These are phyloP conservation scores for Cinclus mexicanus DNA, from an alignment of 2,113 vertebrate genomes.

Conservation along the genomic window DNA sequence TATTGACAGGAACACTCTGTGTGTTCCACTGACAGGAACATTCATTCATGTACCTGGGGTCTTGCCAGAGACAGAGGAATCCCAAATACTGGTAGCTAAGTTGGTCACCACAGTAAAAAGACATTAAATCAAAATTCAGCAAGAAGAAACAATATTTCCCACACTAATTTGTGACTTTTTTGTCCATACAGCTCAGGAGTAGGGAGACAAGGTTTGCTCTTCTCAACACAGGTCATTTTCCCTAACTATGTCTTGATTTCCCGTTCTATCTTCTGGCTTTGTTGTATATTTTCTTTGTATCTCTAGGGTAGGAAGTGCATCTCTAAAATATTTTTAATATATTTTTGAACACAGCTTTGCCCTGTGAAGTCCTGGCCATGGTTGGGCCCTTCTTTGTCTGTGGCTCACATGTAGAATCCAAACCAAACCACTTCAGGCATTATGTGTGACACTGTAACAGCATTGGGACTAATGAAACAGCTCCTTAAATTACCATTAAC, in stretches of 20 bases:
- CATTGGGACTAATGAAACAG: background rate
- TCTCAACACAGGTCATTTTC: fast-evolving
- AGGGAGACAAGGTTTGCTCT: background rate
- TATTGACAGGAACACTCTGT: background rate
- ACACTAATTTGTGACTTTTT: background rate
- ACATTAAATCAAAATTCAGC: background rate
- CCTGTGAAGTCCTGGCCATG: fast-evolving
- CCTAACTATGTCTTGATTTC: background rate
- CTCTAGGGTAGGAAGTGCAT: fast-evolving
- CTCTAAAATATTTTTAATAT: background rate
- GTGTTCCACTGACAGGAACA: background rate
- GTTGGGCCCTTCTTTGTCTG: background rate
- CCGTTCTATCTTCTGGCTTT: background rate
- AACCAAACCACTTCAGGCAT: background rate
- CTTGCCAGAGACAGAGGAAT: background rate
- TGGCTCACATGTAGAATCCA: background rate
- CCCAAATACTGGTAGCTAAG: background rate
- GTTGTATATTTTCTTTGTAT: background rate
- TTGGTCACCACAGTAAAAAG: background rate
- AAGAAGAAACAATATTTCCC: background rate
- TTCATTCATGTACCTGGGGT: background rate
- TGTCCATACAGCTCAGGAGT: background rate
- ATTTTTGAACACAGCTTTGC: background rate
- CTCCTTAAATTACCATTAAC: background rate
- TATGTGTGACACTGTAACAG: background rate